Evolutionary conservation across 1,140 invertebrate genomes (phyloP), one percentile per base, ranked within the genome.

Genomic region (Bombus terrestris): DNA sequence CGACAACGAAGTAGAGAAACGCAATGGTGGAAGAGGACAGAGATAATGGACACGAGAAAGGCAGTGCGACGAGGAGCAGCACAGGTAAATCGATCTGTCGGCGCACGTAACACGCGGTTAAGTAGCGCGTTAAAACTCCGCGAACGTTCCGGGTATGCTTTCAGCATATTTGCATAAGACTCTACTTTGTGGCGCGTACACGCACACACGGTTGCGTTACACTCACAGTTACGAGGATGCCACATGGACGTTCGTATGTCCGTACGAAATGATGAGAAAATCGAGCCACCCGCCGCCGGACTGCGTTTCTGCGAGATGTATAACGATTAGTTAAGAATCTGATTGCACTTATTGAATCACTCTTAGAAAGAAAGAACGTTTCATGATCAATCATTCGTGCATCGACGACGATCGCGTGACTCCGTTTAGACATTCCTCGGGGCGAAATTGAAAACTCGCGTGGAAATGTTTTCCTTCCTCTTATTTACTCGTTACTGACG

Each of bases 111-210:
- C 83, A 75, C 88, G 71, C 86, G 74, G 87, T 77, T 92, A 89
- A 91, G 89, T 87, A 87, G 86, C 91, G 81, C 85, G 86, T 92
- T 92, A 91, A 92, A 92, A 91, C 85, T 84, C 88, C 64, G 76
- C 68, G 75, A 83, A 77, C 87, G 81, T 91, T 81, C 80, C 87
- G 73, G 75, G 81, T 90, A 90, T 90, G 91, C 85, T 92, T 87
- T 88, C 78, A 83, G 81, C 84, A 90, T 91, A 91, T 92, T 91
- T 91, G 86, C 86, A 82, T 88, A 86, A 86, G 77, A 91, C 86
- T 90, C 83, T 81, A 74, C 81, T 84, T 85, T 78, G 73, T 83
- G 80, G 86, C 64, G 80, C 76, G 80, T 88, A 39, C 72, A 75
- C 72, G 59, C 43, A 35, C 57, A 41, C 47, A n/a, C 15, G 47